Evolutionary conservation across 2,113 vertebrate species (phyloP), one percentile per base, ranked within the genome.

Genomic region (Lepus europaeus): DNA sequence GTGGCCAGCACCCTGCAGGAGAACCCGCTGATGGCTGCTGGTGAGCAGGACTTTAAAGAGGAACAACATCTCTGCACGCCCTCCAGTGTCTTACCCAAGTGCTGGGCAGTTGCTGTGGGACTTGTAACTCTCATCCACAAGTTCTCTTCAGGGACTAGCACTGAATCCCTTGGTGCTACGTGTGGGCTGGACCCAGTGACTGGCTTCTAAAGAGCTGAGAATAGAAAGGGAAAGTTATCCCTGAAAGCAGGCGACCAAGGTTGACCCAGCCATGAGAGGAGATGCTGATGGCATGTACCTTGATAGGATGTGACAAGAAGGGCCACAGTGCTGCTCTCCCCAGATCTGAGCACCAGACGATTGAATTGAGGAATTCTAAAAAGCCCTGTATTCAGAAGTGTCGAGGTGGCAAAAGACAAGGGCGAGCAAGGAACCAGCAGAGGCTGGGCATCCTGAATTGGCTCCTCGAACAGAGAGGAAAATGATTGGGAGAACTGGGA

Each of bases 11-110:
- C 81, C 59, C 64, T 39, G 1, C 0, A 39, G 31, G 27, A 72
- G 61, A 90, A 39, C 82, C 51, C 53, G 33, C 31, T 29, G 22
- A 39, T 27, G 5, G 66, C 64, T 82, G 23, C 63, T n/a, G 66
- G 27, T 69, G 66, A 12, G n/a, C 14, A 51, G n/a, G 74, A 56
- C n/a, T 45, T 88, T 87, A 85, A 70, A 90, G n/a, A 94, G 36
- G 87, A 74, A 80, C 73, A n/a, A 23, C 17, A 5, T 77, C 13
- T 27, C 45, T 63, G 9, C 14, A 29, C 59, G 31, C 86, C 66
- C 31, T 89, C 39, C 25, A 86, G 6, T 81, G 51, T 80, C 25
- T 70, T 92, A 3, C 36, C 23, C 25, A 66, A 39, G 19, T 85
- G 68, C 25, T 31, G 49, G 31, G 56, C 73, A 45, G 1, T 72